phyloP scores from a whole-genome alignment of 1,140 invertebrate genomes.

The Heliconius himera region DNA sequence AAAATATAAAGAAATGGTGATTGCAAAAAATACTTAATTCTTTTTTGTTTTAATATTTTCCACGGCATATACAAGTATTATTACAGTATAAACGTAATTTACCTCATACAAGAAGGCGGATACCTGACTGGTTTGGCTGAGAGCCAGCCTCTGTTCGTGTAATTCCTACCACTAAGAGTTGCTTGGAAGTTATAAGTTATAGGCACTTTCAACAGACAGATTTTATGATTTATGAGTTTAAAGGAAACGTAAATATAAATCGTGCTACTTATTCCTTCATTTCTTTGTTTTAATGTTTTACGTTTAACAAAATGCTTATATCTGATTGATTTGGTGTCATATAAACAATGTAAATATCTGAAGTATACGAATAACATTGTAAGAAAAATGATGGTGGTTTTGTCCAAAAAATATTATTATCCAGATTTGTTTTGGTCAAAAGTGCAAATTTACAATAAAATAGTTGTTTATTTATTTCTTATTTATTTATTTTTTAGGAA shows the following conservation, averaged over 20 bases:
- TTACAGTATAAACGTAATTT: neutral
- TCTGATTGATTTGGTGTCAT: neutral
- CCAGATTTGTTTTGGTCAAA: too few relatives aligned
- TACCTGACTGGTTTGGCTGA: constrained; percentile 4
- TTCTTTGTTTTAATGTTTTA: neutral
- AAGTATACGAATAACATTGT: neutral
- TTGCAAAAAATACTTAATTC: too few relatives aligned
- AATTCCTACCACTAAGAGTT: constrained; percentile 8
- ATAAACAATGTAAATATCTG: neutral
- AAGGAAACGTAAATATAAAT: neutral
- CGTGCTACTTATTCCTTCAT: neutral
- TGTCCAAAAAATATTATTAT: too few relatives aligned
- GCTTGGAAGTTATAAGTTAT: constrained; percentile 10
- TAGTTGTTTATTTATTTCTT: too few relatives aligned
- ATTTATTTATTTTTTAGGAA: too few relatives aligned
- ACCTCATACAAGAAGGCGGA: constrained; percentile 1
- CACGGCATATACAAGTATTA: neutral
- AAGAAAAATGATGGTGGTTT: too few relatives aligned
- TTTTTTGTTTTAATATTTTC: too few relatives aligned
- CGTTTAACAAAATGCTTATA: neutral
- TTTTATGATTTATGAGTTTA: constrained; percentile 8
- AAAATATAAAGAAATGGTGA: too few relatives aligned
- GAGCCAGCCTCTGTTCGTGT: constrained; percentile 5
- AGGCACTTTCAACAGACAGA: constrained; percentile 12
- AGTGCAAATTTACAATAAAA: too few relatives aligned